Conservation (phyloP, 2,797 vertebrate genomes). For the Champsocephalus esox region DNA sequence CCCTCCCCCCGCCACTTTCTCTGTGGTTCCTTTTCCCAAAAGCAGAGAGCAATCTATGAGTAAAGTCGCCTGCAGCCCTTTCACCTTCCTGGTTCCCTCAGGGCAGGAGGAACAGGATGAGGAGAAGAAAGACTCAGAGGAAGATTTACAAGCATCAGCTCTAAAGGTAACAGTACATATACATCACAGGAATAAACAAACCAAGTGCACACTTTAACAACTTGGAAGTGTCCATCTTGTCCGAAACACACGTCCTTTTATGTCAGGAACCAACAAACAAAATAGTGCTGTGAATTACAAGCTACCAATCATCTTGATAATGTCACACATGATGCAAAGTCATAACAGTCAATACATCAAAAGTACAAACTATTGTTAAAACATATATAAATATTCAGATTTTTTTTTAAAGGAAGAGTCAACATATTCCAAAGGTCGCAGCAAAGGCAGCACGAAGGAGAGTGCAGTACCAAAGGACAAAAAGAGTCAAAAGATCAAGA, state of each 20-base stretch:
- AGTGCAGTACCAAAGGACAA: conserved; percentile 43
- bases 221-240: not conserved
- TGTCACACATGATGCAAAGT: not conserved
- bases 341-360: not conserved
- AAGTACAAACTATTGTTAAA: not conserved
- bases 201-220: not conserved
- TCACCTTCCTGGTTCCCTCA: conserved; percentile 80
- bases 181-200: too few species aligned
- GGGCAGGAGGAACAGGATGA: conserved; percentile 56
- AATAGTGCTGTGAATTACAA: not conserved
- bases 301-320: not conserved
- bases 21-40: conserved; percentile 84
- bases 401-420: conserved; percentile 49
- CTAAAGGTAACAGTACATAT: conserved; percentile 76
- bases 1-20: conserved; percentile 82
- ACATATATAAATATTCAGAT: not conserved
- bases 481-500: conserved; percentile 65
- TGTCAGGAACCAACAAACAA: not conserved
- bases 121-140: conserved; percentile 77
- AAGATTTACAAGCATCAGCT: conserved; percentile 12
- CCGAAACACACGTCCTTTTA: not conserved
- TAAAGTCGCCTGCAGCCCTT: conserved; percentile 72
- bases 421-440: conserved; percentile 47
- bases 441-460: conserved; percentile 56
- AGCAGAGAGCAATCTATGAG: conserved; percentile 50